Percentiles rank a stretch among this genome's conserved stretches.
phyloP scores from a whole-genome alignment of 1,140 invertebrate species.

The Dolichoris vasculosae region DNA sequence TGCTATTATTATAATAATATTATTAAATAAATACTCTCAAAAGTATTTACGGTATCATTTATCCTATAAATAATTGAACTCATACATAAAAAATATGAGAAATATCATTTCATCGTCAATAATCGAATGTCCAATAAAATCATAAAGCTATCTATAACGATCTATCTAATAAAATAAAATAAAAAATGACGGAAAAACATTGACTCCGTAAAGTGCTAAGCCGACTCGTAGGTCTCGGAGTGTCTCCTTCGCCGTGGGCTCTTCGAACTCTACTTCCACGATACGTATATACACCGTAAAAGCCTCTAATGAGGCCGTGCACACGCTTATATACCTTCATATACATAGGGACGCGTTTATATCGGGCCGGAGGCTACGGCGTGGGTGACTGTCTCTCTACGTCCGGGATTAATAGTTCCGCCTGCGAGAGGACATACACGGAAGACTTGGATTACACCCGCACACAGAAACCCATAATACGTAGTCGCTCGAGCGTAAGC shows the following conservation, averaged over 20 bases:
- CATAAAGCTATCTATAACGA: neutral
- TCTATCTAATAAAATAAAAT: neutral
- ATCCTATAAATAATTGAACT: neutral
- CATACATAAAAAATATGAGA: neutral
- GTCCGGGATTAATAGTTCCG: slow-evolving; percentile 54
- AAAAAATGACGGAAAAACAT: neutral
- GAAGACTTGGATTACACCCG: neutral
- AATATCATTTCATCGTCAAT: neutral
- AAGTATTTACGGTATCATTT: too few relatives aligned
- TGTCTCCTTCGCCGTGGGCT: neutral
- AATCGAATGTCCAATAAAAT: neutral
- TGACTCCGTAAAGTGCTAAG: neutral
- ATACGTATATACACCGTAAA: slow-evolving; percentile 18
- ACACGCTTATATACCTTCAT: slow-evolving; percentile 30
- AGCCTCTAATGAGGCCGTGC: slow-evolving; percentile 46
- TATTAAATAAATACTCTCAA: too few relatives aligned
- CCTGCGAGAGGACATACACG: neutral
- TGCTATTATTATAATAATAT: too few relatives aligned
- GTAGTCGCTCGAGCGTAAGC: neutral
- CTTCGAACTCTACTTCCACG: neutral
- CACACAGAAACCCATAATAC: slow-evolving; percentile 12
- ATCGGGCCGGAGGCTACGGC: slow-evolving; percentile 7
- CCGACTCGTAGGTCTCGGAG: neutral
- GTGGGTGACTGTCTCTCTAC: slow-evolving; percentile 47
- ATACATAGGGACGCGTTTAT: slow-evolving; percentile 21